Evolutionary conservation across 2,888 invertebrate genomes (phyloP), one percentile per base, ranked within the genome.

Genomic region (Macrophya annulata): DNA sequence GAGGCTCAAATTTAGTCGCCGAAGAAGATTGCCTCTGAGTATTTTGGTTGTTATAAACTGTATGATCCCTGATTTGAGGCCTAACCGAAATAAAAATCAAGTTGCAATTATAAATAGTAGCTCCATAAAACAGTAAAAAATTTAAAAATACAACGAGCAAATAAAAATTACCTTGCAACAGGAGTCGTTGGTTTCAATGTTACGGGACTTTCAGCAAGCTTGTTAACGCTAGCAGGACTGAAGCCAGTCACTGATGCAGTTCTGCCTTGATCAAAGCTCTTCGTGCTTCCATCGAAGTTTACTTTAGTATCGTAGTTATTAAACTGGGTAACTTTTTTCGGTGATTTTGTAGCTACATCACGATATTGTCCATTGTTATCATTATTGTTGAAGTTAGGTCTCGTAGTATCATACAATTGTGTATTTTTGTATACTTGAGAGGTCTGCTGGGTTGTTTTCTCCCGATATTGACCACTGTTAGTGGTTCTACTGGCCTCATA

Each of bases 221-320:
- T 91, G 84, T 93, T 93, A 17, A 93, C 91, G 68, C 93, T 93
- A 0, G 93, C 90, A 4, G 93, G 93, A 85, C 93, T 93, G 87
- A 93, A 93, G 43, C 93, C 93, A 85, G 92, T 91, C 0, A 90
- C 93, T 1, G 89, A 86, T 10, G 92, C 91, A 0, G 93, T 90
- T 86, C 90, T 90, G 31, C 91, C 86, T 21, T 68, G 83, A 15
- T 93, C 84, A 17, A 71, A 84, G 25, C 59, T 85, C 5, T 87
- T 88, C 0, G 93, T 93, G 84, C 92, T 93, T 17, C 88, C 90
- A 43, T 93, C 93, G 51, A 89, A 92, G 79, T 91, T 92, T 48
- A 91, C 91, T 45, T 83, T 68, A 4, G 89, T 89, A 4, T 92
- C 91, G 71, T 91, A 91, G 43, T 87, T 88, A 15, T 90, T 92